phyloP scores from a whole-genome alignment of 1,140 invertebrate species.

The Saxidomus purpurata region DNA sequence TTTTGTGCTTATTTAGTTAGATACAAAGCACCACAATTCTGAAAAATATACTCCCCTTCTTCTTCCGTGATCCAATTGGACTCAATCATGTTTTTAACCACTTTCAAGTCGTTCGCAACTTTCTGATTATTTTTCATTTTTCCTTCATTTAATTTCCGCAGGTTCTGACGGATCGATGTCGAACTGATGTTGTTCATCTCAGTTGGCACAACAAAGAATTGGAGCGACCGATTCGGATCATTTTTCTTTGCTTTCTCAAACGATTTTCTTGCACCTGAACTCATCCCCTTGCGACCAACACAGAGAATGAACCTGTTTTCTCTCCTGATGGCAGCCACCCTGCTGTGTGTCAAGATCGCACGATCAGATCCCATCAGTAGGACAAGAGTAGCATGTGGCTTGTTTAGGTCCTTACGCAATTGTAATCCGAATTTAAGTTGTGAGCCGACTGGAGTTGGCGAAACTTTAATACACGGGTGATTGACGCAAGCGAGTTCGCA shows the following conservation, averaged over 20 bases:
- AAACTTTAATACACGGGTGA: not conserved
- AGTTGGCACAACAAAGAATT: not conserved
- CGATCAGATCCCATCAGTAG: not conserved
- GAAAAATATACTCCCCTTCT: not conserved
- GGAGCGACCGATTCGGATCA: not conserved
- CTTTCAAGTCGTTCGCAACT: not conserved
- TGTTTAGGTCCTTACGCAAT: not conserved
- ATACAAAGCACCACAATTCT: not conserved
- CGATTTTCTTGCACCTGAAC: not conserved
- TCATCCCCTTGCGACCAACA: slow-evolving; percentile 8
- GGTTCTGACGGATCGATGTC: not conserved
- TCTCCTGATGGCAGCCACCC: not conserved
- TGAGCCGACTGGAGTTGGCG: not conserved
- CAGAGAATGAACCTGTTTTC: not conserved
- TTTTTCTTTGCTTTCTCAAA: not conserved
- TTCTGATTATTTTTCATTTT: not conserved
- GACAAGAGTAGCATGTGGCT: not conserved
- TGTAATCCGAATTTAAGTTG: not conserved
- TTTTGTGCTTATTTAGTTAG: too few relatives aligned
- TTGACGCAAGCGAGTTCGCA: not conserved
- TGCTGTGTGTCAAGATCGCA: not conserved
- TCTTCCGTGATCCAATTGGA: not conserved
- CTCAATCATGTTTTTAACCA: not conserved
- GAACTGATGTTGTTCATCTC: not conserved
- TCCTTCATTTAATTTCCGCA: not conserved